Conservation (phyloP, 2,113 vertebrate species). For the Theropithecus gelada region DNA sequence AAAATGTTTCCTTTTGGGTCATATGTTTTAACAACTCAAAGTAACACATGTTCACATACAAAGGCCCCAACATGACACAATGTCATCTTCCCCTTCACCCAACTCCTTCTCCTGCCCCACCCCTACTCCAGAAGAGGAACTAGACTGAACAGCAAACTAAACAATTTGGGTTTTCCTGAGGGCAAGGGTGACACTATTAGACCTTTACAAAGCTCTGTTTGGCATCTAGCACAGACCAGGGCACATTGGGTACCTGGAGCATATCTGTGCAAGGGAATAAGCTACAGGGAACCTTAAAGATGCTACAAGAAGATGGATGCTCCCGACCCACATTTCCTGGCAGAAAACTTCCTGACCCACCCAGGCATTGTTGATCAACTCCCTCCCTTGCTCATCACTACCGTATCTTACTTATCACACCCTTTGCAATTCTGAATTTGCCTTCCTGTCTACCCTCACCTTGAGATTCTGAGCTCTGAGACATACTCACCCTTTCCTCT, state of each 20-base stretch:
- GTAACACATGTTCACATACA: background rate
- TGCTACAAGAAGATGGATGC: background rate
- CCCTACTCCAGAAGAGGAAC: background rate
- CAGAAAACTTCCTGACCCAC: background rate
- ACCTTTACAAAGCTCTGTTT: background rate
- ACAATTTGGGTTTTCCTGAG: background rate
- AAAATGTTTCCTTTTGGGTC: background rate
- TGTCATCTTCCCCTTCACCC: background rate
- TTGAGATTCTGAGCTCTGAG: background rate
- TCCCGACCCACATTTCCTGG: background rate
- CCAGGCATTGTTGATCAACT: accelerated
- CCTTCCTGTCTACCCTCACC: background rate
- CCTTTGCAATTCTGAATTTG: background rate
- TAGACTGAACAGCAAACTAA: background rate
- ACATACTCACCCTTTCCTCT: background rate
- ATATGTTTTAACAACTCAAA: background rate
- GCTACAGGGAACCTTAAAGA: background rate
- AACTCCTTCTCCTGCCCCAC: background rate
- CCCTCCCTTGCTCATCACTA: background rate
- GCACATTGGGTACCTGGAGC: background rate
- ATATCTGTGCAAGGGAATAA: background rate
- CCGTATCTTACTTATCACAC: background rate
- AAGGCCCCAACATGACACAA: background rate
- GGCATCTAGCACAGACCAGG: background rate
- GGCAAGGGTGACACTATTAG: background rate